Conservation (phyloP, 2,888 invertebrate genomes). For the Pegoplata infirma region DNA sequence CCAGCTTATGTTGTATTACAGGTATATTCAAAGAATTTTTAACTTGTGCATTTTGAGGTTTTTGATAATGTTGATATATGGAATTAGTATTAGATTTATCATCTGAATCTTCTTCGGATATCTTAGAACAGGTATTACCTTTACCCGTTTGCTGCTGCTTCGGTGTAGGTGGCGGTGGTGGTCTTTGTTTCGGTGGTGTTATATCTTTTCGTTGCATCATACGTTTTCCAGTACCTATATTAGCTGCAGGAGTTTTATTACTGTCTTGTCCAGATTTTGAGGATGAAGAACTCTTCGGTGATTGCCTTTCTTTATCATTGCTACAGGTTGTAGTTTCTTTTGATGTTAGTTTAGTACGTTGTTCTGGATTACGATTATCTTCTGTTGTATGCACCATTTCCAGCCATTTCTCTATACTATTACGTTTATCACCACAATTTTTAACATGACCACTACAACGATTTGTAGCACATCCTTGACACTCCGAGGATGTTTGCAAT, state of each 20-base stretch:
- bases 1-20: constrained; percentile 62
- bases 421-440: constrained; percentile 84
- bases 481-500: constrained; percentile 72
- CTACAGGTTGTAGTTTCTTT: constrained; percentile 1
- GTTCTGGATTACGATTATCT: constrained; percentile 28
- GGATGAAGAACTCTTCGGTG: background rate
- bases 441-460: constrained; percentile 72
- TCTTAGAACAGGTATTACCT: background rate
- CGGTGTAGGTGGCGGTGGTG: constrained; percentile 72
- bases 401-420: constrained; percentile 86
- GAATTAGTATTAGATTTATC: background rate
- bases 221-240: constrained; percentile 5
- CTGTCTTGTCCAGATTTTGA: background rate
- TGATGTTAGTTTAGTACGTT: background rate
- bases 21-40: constrained; percentile 11
- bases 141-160: background rate
- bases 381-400: constrained; percentile 83
- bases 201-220: constrained; percentile 66
- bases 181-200: constrained; percentile 73
- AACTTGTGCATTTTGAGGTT: background rate
- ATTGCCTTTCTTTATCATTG: constrained; percentile 24
- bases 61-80: constrained; percentile 17
- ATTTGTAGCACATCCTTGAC: constrained; percentile 68
- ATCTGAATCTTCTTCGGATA: background rate
- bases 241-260: background rate